These are phyloP conservation scores for Propithecus perrieri DNA, from an alignment of 2,797 vertebrate genomes.

Conservation along the genomic window DNA sequence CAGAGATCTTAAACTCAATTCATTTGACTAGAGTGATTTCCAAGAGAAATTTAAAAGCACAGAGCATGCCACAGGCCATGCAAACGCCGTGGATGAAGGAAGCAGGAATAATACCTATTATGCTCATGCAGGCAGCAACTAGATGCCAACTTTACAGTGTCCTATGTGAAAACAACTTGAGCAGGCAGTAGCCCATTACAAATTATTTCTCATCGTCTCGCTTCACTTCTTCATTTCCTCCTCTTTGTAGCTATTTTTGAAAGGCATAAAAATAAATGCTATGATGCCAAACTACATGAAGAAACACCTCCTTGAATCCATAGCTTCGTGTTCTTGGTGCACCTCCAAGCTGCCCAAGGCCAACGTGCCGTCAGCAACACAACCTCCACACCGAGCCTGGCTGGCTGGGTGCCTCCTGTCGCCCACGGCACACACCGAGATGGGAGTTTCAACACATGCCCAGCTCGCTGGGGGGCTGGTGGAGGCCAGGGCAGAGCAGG, in stretches of 20 bases:
- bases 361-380: background rate
- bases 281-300: background rate
- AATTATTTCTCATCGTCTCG: background rate
- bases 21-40: background rate
- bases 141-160: background rate
- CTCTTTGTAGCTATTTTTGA: background rate
- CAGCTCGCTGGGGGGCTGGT: fast-evolving
- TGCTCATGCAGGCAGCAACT: fast-evolving
- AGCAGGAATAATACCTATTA: background rate
- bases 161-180: fast-evolving
- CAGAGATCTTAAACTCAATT: fast-evolving
- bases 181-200: fast-evolving
- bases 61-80: fast-evolving
- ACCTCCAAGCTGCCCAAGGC: background rate
- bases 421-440: fast-evolving
- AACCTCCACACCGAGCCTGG: background rate
- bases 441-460: too few species aligned
- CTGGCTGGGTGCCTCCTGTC: background rate
- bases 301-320: background rate
- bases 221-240: background rate
- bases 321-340: background rate
- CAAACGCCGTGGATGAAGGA: fast-evolving
- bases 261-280: background rate
- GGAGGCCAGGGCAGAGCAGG: background rate
- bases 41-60: background rate